Evolutionary conservation across 2,113 vertebrate species (phyloP), one percentile per base, ranked within the genome.

Genomic region (Urocolius indicus): DNA sequence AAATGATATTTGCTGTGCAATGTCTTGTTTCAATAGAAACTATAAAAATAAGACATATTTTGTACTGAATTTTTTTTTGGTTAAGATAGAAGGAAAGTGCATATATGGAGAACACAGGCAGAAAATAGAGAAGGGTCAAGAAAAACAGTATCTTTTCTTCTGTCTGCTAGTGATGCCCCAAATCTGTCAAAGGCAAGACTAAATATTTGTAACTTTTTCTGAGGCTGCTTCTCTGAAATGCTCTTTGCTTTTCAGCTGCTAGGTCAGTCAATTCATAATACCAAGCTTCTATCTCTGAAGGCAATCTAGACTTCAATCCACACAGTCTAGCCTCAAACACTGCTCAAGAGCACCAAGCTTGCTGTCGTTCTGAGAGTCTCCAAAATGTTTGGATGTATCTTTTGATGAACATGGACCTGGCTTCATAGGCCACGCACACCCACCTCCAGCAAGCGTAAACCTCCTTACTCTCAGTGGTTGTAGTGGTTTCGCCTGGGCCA

Each of bases 1-100:
- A 85, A 36, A 80, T 34, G 23, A 52, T 46, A 77, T 89, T 93
- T 74, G 52, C 90, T 90, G 52, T 86, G 77, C 61, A 72, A 89
- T 81, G 49, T 36, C 48, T 87, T 89, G 59, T 84, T 95, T 81
- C 29, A 34, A 52, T 22, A 82, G 45, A 84, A 89, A 71, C 59
- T 67, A 34, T 63, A 74, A 78, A 93, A 94, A 51, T 51, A 83
- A 71, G 34, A 77, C 0, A 1, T 32, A 54, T 72, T 96, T 92
- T 65, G 38, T 58, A 85, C 18, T 45, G 13, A 65, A 65, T 24
- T n/a, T 46, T 32, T 58, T 59, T 83, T 51, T 36, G 6, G 16
- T 84, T 68, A 85, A 73, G 41, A n/a, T 7, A 69, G 46, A 61
- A 84, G 15, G 9, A 81, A 18, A 57, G 30, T 17, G 30, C 88